Percentiles rank a stretch among this genome's conserved stretches.
These are phyloP conservation scores for Microchirus variegatus DNA, from an alignment of 2,797 vertebrate species.

Conservation along the genomic window DNA sequence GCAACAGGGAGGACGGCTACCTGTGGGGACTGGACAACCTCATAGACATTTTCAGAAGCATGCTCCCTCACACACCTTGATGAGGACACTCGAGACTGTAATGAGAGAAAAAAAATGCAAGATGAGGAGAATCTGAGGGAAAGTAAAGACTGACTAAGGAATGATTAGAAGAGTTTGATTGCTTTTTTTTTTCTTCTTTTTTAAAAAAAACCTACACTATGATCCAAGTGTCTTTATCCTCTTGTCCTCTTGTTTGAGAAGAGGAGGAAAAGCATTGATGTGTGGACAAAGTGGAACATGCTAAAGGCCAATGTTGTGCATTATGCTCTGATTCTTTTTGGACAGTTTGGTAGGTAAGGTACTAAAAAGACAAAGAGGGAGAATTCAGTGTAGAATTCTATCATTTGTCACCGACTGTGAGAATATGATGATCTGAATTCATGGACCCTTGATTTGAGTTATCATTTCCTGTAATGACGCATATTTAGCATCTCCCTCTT, in stretches of 20 bases:
- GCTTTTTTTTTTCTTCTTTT: not conserved
- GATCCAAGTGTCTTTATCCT: slow-evolving; percentile 43
- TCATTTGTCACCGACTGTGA: slow-evolving; percentile 7
- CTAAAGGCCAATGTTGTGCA: slow-evolving; percentile 23
- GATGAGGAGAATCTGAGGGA: not conserved
- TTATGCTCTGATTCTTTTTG: slow-evolving; percentile 8
- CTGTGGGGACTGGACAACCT: slow-evolving; percentile 91
- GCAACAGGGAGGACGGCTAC: slow-evolving; percentile 92
- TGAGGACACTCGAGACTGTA: slow-evolving; percentile 7
- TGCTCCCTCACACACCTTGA: slow-evolving; percentile 67
- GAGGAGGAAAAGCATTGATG: slow-evolving; percentile 1
- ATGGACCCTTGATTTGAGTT: slow-evolving; percentile 5
- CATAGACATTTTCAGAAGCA: slow-evolving; percentile 77
- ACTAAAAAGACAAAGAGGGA: slow-evolving; percentile 1
- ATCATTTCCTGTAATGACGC: slow-evolving; percentile 6
- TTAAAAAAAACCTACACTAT: not conserved
- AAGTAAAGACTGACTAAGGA: slow-evolving; percentile 19
- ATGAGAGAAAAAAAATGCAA: slow-evolving; percentile 2
- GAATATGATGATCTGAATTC: slow-evolving; percentile 7
- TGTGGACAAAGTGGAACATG: slow-evolving; percentile 24
- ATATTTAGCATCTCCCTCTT: slow-evolving; percentile 2
- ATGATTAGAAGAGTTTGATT: slow-evolving; percentile 10
- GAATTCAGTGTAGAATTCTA: slow-evolving; percentile 21
- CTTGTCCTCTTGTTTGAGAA: slow-evolving; percentile 11
- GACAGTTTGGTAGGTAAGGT: slow-evolving; percentile 6